Evolutionary conservation across 2,797 vertebrate species (phyloP).

Genomic region (Apodemus agrarius): DNA sequence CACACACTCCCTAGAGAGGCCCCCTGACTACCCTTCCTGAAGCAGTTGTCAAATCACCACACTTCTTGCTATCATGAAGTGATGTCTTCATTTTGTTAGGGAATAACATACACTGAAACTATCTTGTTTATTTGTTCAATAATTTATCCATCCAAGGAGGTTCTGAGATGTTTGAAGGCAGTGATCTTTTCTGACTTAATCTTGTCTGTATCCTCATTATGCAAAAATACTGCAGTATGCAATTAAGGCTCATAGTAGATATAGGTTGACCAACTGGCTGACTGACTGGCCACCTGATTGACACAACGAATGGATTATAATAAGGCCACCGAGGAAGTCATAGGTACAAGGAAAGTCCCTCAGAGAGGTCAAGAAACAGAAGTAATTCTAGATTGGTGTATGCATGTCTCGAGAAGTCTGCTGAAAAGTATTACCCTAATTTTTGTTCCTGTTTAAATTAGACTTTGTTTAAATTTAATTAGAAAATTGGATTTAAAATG

Average conservation of each 20-base stretch:
- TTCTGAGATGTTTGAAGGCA: background rate
- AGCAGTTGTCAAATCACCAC: background rate
- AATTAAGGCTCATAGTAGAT: background rate
- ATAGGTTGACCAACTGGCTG: background rate
- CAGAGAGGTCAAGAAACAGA: background rate
- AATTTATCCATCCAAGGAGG: background rate
- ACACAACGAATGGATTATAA: background rate
- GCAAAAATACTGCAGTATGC: slow-evolving; percentile 1
- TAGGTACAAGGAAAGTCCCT: background rate
- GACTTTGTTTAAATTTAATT: slow-evolving; percentile 58
- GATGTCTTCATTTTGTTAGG: slow-evolving; percentile 39
- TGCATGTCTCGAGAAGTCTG: background rate
- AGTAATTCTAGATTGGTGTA: slow-evolving; percentile 20
- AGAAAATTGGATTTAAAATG: slow-evolving; percentile 24
- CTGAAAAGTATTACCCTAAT: background rate
- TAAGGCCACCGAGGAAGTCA: background rate
- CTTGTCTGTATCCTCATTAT: background rate
- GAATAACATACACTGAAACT: background rate
- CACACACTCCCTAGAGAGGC: background rate
- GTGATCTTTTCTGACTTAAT: background rate
- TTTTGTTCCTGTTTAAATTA: slow-evolving; percentile 34
- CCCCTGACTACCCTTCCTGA: background rate
- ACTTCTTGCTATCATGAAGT: background rate
- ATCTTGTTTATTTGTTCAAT: slow-evolving; percentile 22
- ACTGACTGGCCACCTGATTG: background rate